Conservation (phyloP, 2,113 vertebrate species). For the Aramus guarauna region DNA sequence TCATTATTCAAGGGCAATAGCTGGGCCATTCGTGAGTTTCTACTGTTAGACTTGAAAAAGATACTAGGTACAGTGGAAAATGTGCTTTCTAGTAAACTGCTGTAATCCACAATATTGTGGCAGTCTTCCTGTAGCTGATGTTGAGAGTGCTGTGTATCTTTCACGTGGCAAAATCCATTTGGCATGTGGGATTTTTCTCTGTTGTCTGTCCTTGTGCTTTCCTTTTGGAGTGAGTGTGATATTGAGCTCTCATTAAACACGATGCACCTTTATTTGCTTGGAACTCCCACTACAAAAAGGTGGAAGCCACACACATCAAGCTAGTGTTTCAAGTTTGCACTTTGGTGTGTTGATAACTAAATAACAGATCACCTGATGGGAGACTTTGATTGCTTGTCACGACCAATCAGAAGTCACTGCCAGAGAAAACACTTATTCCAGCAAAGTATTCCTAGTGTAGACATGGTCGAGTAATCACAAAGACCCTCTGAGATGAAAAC, state of each 20-base stretch:
- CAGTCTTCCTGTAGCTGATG: background rate
- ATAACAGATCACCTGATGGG: slow-evolving; percentile 21
- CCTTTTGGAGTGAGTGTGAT: background rate
- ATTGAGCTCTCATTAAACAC: background rate
- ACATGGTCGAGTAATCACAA: background rate
- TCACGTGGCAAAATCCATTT: background rate
- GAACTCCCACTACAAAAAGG: background rate
- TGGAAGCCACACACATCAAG: background rate
- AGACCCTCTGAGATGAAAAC: slow-evolving; percentile 21
- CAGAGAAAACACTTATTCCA: slow-evolving; percentile 8
- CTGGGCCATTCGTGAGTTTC: background rate
- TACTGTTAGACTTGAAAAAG: background rate
- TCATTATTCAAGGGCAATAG: background rate
- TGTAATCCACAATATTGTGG: background rate
- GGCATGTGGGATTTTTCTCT: background rate
- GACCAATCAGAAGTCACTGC: background rate
- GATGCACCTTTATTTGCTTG: background rate
- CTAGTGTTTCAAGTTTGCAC: background rate
- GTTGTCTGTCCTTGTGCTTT: background rate
- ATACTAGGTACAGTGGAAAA: background rate
- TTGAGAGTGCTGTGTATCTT: background rate
- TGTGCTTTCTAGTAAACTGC: background rate
- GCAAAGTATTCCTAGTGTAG: background rate
- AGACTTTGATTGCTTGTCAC: slow-evolving; percentile 44
- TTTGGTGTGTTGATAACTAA: slow-evolving; percentile 28